A percentile compares a stretch with the other conserved stretches of the same genome.
phyloP scores from a whole-genome alignment of 2,113 vertebrate species.

The Apteryx owenii region DNA sequence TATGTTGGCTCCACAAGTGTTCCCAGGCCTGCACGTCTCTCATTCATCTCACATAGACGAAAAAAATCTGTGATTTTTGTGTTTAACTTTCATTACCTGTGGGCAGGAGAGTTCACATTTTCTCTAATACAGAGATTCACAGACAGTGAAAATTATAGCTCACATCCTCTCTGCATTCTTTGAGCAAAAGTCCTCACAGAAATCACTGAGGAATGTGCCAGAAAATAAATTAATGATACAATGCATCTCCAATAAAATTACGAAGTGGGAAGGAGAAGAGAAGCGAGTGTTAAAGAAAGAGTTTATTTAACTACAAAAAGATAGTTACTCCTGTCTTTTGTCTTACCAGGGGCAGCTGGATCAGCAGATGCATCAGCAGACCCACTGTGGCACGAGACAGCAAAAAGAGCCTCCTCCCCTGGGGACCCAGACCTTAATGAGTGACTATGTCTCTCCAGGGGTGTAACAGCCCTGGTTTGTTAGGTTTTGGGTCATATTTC shows the following conservation, averaged over 20 bases:
- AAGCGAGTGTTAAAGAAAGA: background rate
- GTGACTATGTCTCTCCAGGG: background rate
- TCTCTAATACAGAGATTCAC: background rate
- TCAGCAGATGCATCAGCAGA: background rate
- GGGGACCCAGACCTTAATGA: background rate
- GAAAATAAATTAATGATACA: conserved; percentile 24
- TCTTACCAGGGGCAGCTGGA: background rate
- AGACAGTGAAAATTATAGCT: conserved; percentile 37
- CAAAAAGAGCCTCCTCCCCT: background rate
- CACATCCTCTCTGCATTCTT: conserved; percentile 19
- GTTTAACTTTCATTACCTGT: conserved; percentile 26
- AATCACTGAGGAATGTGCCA: background rate
- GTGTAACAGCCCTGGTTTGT: background rate
- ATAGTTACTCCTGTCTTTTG: background rate
- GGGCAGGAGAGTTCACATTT: background rate
- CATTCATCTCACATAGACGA: background rate
- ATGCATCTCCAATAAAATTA: conserved; percentile 27
- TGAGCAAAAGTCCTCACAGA: background rate
- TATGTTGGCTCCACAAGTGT: background rate
- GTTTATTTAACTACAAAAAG: background rate
- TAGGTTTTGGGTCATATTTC: background rate
- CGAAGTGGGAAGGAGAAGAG: conserved; percentile 16
- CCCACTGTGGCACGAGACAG: background rate
- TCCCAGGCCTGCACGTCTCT: background rate
- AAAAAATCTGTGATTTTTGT: conserved; percentile 10